Evolutionary conservation across 2,888 invertebrate species (phyloP).

Genomic region (Dione juno): DNA sequence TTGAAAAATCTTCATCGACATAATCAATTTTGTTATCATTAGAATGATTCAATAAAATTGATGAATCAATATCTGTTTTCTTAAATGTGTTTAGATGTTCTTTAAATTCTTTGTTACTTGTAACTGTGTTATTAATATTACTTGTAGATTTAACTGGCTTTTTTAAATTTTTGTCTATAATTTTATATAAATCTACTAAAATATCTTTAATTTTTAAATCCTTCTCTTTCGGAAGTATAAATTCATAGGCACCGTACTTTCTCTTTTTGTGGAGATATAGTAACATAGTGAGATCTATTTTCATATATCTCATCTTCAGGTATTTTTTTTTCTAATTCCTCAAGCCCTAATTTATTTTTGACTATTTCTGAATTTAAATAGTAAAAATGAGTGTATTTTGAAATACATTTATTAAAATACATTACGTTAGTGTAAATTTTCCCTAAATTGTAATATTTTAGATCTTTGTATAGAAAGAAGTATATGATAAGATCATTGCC

Average conservation of each 20-base stretch:
- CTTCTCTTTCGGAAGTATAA: slow-evolving; percentile 23
- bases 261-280: neutral
- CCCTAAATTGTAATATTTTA: slow-evolving; percentile 25
- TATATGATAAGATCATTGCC: slow-evolving; percentile 33
- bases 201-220: slow-evolving; percentile 27
- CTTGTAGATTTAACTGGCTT: neutral
- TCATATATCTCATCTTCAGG: neutral
- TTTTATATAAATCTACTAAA: slow-evolving; percentile 9
- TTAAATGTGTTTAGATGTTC: neutral
- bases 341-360: neutral
- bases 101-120: neutral
- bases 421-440: slow-evolving; percentile 24
- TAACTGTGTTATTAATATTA: neutral
- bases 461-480: slow-evolving; percentile 31
- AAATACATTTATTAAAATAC: slow-evolving; percentile 21
- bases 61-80: neutral
- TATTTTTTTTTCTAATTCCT: neutral
- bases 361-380: slow-evolving; percentile 24
- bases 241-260: slow-evolving; percentile 6
- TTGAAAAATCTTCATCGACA: neutral
- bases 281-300: neutral
- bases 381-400: slow-evolving; percentile 31
- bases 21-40: neutral
- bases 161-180: neutral
- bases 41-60: neutral